These are phyloP conservation scores for Nycticryphes semicollaris DNA, from an alignment of 2,113 vertebrate genomes.

Conservation along the genomic window DNA sequence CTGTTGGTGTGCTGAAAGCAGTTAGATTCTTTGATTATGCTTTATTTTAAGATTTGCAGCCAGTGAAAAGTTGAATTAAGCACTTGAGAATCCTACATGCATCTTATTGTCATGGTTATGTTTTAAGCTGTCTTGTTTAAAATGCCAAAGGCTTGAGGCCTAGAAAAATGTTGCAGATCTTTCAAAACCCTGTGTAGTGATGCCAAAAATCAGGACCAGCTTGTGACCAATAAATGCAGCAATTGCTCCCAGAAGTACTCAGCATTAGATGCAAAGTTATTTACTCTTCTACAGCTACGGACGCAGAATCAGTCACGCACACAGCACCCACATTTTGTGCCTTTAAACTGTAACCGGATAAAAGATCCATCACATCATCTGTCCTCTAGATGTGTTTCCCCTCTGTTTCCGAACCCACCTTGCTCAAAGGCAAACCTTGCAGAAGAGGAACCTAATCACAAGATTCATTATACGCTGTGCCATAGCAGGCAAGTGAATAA, in stretches of 20 bases:
- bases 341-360: not conserved
- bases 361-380: not conserved
- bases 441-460: not conserved
- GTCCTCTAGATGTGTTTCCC: not conserved
- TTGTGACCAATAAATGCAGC: not conserved
- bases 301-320: not conserved
- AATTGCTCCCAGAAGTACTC: not conserved
- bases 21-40: not conserved
- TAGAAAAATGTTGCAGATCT: not conserved
- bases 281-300: not conserved
- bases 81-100: not conserved
- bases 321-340: not conserved
- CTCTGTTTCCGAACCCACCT: constrained; percentile 30
- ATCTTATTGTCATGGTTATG: not conserved
- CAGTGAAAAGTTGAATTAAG: not conserved
- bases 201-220: not conserved
- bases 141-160: not conserved
- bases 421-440: not conserved
- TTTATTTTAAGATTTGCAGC: not conserved
- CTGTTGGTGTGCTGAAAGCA: not conserved
- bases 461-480: not conserved
- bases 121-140: not conserved
- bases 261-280: not conserved
- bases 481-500: constrained; percentile 50
- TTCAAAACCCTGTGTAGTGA: not conserved